phyloP scores from a whole-genome alignment of 2,113 vertebrate genomes.

The Delphinapterus leucas region DNA sequence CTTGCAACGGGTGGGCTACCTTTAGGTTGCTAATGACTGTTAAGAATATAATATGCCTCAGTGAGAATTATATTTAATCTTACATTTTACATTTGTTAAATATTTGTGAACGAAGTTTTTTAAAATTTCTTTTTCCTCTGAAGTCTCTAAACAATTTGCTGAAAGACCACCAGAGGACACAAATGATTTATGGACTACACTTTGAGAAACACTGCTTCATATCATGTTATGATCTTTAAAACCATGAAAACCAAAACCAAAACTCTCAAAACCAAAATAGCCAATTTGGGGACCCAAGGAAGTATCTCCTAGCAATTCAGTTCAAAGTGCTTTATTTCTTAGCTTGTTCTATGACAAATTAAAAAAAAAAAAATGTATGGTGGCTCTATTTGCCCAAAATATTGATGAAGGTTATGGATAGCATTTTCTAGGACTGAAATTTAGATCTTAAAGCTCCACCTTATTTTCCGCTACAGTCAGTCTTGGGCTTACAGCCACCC shows the following conservation, averaged over 20 bases:
- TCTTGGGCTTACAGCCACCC: neutral
- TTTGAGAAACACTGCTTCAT: neutral
- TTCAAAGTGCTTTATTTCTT: neutral
- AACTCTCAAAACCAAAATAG: neutral
- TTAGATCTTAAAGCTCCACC: neutral
- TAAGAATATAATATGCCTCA: neutral
- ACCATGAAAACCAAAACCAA: slow-evolving; percentile 17
- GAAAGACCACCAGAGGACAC: neutral
- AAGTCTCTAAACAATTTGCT: neutral
- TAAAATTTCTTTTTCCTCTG: neutral
- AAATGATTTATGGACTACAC: neutral
- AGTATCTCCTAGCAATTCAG: neutral
- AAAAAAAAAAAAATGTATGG: neutral
- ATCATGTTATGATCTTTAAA: slow-evolving; percentile 1
- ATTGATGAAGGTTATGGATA: neutral
- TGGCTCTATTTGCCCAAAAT: neutral
- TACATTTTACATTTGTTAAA: neutral
- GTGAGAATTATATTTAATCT: neutral
- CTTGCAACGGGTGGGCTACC: neutral
- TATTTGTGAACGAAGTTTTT: neutral
- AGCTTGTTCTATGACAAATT: neutral
- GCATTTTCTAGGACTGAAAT: neutral
- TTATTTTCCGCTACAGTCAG: neutral
- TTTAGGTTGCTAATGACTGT: neutral
- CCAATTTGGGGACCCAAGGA: neutral